Percentiles rank a stretch among this genome's conserved stretches.
Evolutionary conservation across 2,113 vertebrate genomes (phyloP).

Genomic region (Echinops telfairi): DNA sequence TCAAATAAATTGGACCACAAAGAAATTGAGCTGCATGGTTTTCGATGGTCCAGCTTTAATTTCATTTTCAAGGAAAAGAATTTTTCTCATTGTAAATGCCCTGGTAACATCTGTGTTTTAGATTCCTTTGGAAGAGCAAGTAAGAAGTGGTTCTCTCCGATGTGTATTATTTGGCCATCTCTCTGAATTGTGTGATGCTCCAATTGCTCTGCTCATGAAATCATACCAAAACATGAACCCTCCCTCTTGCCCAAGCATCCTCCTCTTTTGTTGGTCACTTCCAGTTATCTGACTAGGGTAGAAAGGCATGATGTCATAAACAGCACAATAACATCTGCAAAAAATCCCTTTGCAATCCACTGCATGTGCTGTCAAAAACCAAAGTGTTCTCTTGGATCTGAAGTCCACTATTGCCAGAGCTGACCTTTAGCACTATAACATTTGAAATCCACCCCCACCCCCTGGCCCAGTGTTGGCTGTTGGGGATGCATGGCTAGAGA

Average conservation of each 20-base stretch:
- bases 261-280: slow-evolving; percentile 81
- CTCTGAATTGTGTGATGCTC: slow-evolving; percentile 86
- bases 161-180: slow-evolving; percentile 86
- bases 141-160: slow-evolving; percentile 80
- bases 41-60: slow-evolving; percentile 84
- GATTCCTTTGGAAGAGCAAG: slow-evolving; percentile 82
- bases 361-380: slow-evolving; percentile 40
- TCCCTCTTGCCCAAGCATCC: slow-evolving; percentile 45
- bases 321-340: slow-evolving; percentile 82
- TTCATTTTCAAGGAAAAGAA: slow-evolving; percentile 82
- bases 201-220: slow-evolving; percentile 88
- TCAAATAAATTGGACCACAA: slow-evolving; percentile 85
- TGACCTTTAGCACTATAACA: slow-evolving; percentile 70
- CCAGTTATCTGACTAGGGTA: slow-evolving; percentile 81
- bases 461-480: background rate
- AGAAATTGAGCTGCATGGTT: slow-evolving; percentile 84
- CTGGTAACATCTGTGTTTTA: slow-evolving; percentile 87
- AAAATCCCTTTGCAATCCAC: slow-evolving; percentile 73
- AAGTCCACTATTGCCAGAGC: slow-evolving; percentile 58
- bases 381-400: slow-evolving; percentile 71
- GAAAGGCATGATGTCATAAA: slow-evolving; percentile 86
- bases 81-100: slow-evolving; percentile 85
- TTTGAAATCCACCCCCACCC: background rate
- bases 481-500: slow-evolving; percentile 68
- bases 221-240: slow-evolving; percentile 80